Conservation (phyloP, 1,140 invertebrate genomes). For the Teleopsis dalmanni region DNA sequence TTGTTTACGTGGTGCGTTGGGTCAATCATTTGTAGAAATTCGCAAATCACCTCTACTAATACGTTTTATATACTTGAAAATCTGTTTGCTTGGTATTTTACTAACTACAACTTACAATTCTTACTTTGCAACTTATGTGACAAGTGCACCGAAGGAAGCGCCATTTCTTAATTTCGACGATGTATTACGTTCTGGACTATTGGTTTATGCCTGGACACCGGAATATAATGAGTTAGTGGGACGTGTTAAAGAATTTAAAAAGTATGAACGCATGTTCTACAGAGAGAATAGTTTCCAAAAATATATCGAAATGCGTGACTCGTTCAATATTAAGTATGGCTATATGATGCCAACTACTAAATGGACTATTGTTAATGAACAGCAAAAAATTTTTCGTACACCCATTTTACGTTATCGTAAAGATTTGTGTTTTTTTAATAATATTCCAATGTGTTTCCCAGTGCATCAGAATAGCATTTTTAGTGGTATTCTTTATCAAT, state of each 20-base stretch:
- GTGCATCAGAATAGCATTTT: constrained; percentile 32
- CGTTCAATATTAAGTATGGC: constrained; percentile 23
- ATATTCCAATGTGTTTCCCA: constrained; percentile 30
- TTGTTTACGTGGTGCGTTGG: constrained; percentile 28
- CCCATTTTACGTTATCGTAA: constrained; percentile 25
- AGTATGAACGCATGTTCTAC: constrained; percentile 27
- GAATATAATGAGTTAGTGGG: constrained; percentile 28
- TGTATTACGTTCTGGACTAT: constrained; percentile 20
- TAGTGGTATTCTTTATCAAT: constrained; percentile 16
- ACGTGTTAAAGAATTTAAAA: constrained; percentile 17
- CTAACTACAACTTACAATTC: constrained; percentile 36
- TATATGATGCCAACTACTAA: constrained; percentile 26
- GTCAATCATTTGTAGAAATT: constrained; percentile 30
- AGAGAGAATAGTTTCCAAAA: constrained; percentile 19
- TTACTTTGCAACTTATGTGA: constrained; percentile 34
- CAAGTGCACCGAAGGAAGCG: constrained; percentile 23
- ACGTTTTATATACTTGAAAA: constrained; percentile 29
- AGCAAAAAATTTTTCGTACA: constrained; percentile 28
- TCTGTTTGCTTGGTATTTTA: constrained; percentile 30
- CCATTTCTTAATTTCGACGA: constrained; percentile 25
- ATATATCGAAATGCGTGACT: constrained; percentile 21
- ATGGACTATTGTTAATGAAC: constrained; percentile 27
- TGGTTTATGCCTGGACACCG: constrained; percentile 21
- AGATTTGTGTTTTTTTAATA: constrained; percentile 33
- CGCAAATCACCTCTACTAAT: constrained; percentile 18